A percentile compares a stretch with the other conserved stretches of the same genome.
Conservation (phyloP, 1,140 invertebrate species). For the Drosophila guanche region DNA sequence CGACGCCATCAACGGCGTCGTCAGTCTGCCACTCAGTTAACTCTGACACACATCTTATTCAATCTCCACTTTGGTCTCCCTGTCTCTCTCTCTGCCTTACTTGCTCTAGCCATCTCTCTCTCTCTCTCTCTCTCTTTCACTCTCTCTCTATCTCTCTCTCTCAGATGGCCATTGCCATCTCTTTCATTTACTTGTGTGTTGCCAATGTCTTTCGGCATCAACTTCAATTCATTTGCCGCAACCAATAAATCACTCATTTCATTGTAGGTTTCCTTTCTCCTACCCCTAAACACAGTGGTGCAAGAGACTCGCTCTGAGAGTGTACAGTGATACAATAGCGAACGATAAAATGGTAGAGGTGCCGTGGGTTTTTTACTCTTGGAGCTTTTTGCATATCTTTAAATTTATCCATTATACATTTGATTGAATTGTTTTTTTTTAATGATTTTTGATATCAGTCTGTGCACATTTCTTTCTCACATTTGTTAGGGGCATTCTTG, state of each 20-base stretch:
- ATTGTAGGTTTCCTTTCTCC: constrained; percentile 54
- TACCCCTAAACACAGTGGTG: constrained; percentile 45
- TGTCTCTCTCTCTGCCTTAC: too few species aligned
- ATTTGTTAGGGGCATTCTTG: neutral
- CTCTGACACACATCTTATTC: constrained; percentile 64
- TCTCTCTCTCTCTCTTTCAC: neutral
- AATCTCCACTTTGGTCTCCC: constrained; percentile 10
- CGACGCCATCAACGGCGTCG: constrained; percentile 20
- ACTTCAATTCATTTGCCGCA: constrained; percentile 67
- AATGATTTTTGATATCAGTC: constrained; percentile 4
- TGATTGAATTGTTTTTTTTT: neutral
- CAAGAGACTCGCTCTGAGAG: neutral
- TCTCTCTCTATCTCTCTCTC: too few species aligned
- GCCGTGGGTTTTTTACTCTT: too few species aligned
- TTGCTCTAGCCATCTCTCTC: too few species aligned
- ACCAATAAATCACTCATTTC: constrained; percentile 76
- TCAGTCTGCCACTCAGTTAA: constrained; percentile 55
- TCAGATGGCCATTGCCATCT: neutral
- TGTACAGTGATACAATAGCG: too few species aligned
- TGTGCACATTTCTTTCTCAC: neutral
- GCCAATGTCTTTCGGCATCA: constrained; percentile 60
- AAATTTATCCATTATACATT: neutral
- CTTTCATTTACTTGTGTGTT: constrained; percentile 5
- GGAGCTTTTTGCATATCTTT: neutral
- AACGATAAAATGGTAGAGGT: neutral